A percentile compares a stretch with the other conserved stretches of the same genome.
Evolutionary conservation across 2,888 invertebrate genomes (phyloP).

Genomic region (Nasonia oneida): DNA sequence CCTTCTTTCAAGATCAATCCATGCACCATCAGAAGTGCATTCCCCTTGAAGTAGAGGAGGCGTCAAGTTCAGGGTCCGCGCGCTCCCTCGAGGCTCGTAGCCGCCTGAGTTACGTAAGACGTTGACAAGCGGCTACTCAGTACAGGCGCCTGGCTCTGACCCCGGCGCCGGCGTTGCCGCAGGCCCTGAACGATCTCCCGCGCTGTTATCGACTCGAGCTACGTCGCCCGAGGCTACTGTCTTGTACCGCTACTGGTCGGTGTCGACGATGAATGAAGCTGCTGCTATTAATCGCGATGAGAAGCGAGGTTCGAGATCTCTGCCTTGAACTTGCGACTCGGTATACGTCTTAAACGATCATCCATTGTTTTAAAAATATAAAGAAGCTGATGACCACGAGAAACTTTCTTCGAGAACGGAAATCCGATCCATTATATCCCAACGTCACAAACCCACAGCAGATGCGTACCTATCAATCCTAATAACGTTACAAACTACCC

Average conservation of each 20-base stretch:
- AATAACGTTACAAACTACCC: not conserved
- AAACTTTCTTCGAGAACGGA: too few relatives aligned
- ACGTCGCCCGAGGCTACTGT: not conserved
- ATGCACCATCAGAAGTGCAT: too few relatives aligned
- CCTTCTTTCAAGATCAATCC: too few relatives aligned
- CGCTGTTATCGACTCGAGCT: not conserved
- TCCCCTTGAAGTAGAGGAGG: not conserved
- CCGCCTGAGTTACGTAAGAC: not conserved
- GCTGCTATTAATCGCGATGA: conserved; percentile 5
- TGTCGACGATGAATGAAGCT: not conserved
- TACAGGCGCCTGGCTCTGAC: conserved; percentile 5
- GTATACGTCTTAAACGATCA: not conserved
- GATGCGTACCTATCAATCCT: not conserved
- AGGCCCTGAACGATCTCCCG: not conserved
- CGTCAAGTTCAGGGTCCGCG: conserved; percentile 17
- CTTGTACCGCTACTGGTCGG: not conserved
- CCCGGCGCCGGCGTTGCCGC: not conserved
- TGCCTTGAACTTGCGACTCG: not conserved
- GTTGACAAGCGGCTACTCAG: conserved; percentile 2
- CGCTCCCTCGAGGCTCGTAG: not conserved
- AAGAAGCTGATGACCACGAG: not conserved
- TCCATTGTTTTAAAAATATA: not conserved
- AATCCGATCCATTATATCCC: too few relatives aligned
- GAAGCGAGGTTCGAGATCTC: not conserved
- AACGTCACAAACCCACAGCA: not conserved